phyloP scores from a whole-genome alignment of 2,113 vertebrate genomes.

The Mirounga angustirostris region DNA sequence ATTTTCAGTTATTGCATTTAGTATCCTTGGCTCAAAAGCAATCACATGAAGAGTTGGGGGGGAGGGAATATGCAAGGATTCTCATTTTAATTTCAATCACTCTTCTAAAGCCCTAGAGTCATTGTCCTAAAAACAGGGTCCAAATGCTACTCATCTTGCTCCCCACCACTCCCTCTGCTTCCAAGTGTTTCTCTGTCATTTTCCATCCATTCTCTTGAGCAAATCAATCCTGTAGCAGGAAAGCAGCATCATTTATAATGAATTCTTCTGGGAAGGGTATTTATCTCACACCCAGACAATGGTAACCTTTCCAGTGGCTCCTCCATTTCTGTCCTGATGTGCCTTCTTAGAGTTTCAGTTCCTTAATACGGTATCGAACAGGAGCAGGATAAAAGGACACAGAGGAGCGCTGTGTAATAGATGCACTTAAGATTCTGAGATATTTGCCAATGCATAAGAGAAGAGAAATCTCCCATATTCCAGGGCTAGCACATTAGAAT shows the following conservation, averaged over 20 bases:
- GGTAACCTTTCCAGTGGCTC: neutral
- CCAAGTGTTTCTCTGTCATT: neutral
- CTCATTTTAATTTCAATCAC: slow-evolving; percentile 62
- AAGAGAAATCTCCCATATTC: neutral
- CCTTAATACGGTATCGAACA: neutral
- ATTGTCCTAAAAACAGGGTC: neutral
- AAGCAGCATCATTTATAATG: neutral
- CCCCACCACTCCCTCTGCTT: neutral
- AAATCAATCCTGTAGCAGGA: neutral
- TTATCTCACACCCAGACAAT: neutral
- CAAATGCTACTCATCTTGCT: neutral
- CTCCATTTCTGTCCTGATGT: neutral
- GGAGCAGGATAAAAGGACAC: neutral
- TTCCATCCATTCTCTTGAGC: neutral
- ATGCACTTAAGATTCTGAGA: neutral
- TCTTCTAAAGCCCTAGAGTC: neutral
- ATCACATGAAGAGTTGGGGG: neutral
- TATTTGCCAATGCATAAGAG: neutral
- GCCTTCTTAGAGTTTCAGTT: neutral
- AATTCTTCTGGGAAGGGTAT: neutral
- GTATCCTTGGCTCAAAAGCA: slow-evolving; percentile 57
- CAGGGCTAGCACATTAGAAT: neutral
- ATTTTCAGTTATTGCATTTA: neutral
- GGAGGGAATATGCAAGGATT: slow-evolving; percentile 7
- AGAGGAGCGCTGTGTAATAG: rapidly evolving